Evolutionary conservation across 1,140 invertebrate species (phyloP), one percentile per base, ranked within the genome.

Genomic region (Cydia fagiglandana): DNA sequence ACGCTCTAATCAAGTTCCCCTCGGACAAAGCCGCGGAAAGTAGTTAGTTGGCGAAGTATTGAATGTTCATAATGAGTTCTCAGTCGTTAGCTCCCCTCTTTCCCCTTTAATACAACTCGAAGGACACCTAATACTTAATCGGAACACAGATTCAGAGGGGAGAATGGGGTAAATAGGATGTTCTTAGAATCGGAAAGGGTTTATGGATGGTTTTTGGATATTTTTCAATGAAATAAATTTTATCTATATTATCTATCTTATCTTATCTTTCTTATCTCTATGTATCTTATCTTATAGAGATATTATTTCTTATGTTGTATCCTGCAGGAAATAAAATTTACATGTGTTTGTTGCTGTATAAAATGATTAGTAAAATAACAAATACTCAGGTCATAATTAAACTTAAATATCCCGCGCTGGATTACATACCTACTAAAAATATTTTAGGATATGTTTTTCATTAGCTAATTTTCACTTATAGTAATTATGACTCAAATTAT

Each of bases 21-120:
- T 53, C 56, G n/a, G n/a, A 24, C 17, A 24, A 61, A 61, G 17
- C 56, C 56, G 20, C 17, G 56, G 56, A n/a, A 24, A 61, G 20
- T 24, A 61, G 53, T 7, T 61, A 61, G 53, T 56, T 56, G 53
- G n/a, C 53, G 1, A 20, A 56, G 53, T 61, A 24, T 61, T 24
- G 56, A 61, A 61, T 61, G 56, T 61, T 61, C 56, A 61, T 61
- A 61, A 61, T 61, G 56, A 61, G 56, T 61, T 61, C 56, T 24
- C 56, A 24, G 56, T 61, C 20, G 20, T 61, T 61, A 61, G 20
- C 7, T 24, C 56, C 56, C 56, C 56, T 61, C 17, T 24, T 61
- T 61, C 56, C 56, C 56, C 56, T 61, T 61, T 61, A 61, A 61
- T 24, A 20, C 56, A 61, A 24, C 56, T 61, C 56, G 56, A 61